Base-by-base conservation (phyloP, 2,797 vertebrate genomes). In the Acrocephalus scirpaceus region DNA sequence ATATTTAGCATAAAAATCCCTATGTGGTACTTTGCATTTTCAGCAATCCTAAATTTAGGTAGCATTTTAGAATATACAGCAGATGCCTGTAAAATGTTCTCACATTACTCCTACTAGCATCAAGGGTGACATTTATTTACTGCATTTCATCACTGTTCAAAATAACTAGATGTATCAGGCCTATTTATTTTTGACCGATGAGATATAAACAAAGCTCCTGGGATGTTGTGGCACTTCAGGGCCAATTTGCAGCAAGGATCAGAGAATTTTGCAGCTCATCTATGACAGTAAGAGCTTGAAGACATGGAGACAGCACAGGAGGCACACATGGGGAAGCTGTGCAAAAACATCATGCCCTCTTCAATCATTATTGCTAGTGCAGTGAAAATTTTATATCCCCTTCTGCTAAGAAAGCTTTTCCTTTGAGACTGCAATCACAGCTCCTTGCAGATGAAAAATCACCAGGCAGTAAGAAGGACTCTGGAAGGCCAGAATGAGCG, bases 91-190 rank as follows among this genome's bases (percentile, higher is more conserved):
- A 95, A 94, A 94, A 94, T 85, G 93, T 67, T 83, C 48, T 78
- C 16, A 2, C 53, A 85, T 86, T 95, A 85, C 84, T 95, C 64
- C 87, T 83, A 90, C 79, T 83, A 78, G 72, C 76, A 96, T 90
- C 93, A 88, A 91, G 92, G 91, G 77, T 96, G 90, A 93, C 93
- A 95, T 97, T 96, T 95, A 94, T 96, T 97, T 96, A 96, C 96
- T 60, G 30, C 72, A 85, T 94, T 97, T 96, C 72, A 90, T 91
- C 72, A 64, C 71, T 71, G 72, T 79, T 95, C 91, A 70, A 79
- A 96, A 92, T 87, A 97, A 93, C 81, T 83, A 92, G 76, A 95
- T 85, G 47, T 75, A 93, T 91, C 67, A 70, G 78, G 73, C 67
- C 81, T 95, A 84, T 93, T 96, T 96, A 96, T 93, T 96, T 96